These are phyloP conservation scores for Geodia barretti DNA, from an alignment of 37 sponge, comb jelly and placozoan genomes.

Conservation along the genomic window DNA sequence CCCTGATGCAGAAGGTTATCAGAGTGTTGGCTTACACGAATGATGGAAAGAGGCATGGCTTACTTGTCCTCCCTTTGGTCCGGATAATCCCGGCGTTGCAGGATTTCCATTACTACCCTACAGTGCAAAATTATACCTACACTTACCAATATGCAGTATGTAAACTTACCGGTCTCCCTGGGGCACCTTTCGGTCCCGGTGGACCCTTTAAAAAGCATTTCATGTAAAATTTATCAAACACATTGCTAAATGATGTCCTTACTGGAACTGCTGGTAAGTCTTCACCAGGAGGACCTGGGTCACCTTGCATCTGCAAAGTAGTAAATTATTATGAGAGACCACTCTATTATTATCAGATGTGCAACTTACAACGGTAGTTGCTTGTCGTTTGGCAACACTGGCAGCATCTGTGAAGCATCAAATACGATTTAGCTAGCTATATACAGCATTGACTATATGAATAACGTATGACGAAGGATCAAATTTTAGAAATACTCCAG, in stretches of 20 bases:
- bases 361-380: neutral
- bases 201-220: slow-evolving; percentile 25
- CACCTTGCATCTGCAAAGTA: slow-evolving; percentile 18
- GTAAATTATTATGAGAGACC: neutral
- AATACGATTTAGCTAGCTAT: no score
- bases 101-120: slow-evolving; percentile 40
- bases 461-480: no score
- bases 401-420: slow-evolving; percentile 42
- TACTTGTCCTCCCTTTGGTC: slow-evolving; percentile 20
- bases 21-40: neutral
- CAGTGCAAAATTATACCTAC: neutral
- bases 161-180: slow-evolving; percentile 48
- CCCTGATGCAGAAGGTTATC: slow-evolving; percentile 11
- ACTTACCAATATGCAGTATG: neutral
- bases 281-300: slow-evolving; percentile 20
- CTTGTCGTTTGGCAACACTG: slow-evolving; percentile 30
- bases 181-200: slow-evolving; percentile 25
- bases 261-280: slow-evolving; percentile 10
- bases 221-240: neutral
- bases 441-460: no score
- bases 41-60: neutral
- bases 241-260: slow-evolving; percentile 1
- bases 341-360: no score
- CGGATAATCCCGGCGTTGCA: slow-evolving; percentile 14
- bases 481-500: no score